These are phyloP conservation scores for Pteropus alecto DNA, from an alignment of 2,113 vertebrate species.

Conservation along the genomic window DNA sequence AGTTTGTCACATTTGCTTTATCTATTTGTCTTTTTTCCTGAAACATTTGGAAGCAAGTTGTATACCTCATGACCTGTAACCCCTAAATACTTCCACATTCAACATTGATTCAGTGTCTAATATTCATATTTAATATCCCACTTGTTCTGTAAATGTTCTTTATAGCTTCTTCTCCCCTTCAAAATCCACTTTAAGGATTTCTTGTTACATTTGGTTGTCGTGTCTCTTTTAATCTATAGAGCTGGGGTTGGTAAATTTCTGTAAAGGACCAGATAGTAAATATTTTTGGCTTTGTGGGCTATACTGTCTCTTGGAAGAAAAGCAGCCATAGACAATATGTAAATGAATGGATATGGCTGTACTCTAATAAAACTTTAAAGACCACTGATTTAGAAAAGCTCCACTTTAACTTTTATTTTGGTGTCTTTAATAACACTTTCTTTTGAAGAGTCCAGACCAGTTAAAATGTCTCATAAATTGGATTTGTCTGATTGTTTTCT, in stretches of 20 bases:
- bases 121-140: background rate
- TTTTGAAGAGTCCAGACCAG: background rate
- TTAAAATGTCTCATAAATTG: background rate
- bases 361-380: background rate
- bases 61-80: background rate
- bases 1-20: background rate
- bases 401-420: background rate
- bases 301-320: background rate
- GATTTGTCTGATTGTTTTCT: constrained; percentile 16
- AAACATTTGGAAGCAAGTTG: background rate
- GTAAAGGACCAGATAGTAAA: background rate
- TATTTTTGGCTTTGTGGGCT: background rate
- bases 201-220: constrained; percentile 2
- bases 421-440: background rate
- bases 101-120: background rate
- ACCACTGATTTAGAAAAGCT: background rate
- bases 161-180: background rate
- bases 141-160: background rate
- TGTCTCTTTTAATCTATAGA: background rate
- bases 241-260: background rate
- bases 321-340: background rate
- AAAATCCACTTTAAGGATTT: constrained; percentile 7
- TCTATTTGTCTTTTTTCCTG: background rate
- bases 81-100: background rate
- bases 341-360: background rate